Conservation (phyloP, 2,797 vertebrate genomes). For the Eleutherodactylus coqui region DNA sequence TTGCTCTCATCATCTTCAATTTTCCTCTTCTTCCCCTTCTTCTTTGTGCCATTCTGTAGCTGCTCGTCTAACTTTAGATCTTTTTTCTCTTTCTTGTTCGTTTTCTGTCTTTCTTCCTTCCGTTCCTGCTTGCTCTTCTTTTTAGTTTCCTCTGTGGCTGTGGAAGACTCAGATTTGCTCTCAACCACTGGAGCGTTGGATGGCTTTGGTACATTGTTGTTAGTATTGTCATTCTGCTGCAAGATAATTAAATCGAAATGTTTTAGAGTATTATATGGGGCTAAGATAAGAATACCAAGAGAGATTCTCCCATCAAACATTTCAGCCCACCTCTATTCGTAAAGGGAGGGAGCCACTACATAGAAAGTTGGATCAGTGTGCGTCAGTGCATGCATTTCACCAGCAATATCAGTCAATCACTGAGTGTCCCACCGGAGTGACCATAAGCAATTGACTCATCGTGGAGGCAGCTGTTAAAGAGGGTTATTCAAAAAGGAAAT, state of each 20-base stretch:
- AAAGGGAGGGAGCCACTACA: too few species aligned
- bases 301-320: too few species aligned
- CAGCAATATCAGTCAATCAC: too few species aligned
- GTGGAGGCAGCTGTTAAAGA: too few species aligned
- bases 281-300: too few species aligned
- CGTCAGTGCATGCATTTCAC: too few species aligned
- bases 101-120: conserved; percentile 80
- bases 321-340: too few species aligned
- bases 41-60: conserved; percentile 61
- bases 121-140: conserved; percentile 77
- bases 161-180: not conserved
- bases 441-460: too few species aligned
- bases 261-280: too few species aligned
- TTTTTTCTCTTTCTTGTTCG: conserved; percentile 82
- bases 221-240: conserved; percentile 64
- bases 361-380: too few species aligned
- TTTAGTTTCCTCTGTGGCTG: conserved; percentile 55
- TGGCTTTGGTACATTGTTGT: conserved; percentile 43
- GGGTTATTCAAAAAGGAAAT: too few species aligned
- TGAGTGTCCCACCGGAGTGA: too few species aligned
- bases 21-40: conserved; percentile 72
- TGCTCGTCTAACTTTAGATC: conserved; percentile 70
- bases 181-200: conserved; percentile 17
- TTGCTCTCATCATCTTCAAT: conserved; percentile 66
- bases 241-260: not conserved